Evolutionary conservation across 2,113 vertebrate species (phyloP), one percentile per base, ranked within the genome.

Genomic region (Otocyon megalotis): DNA sequence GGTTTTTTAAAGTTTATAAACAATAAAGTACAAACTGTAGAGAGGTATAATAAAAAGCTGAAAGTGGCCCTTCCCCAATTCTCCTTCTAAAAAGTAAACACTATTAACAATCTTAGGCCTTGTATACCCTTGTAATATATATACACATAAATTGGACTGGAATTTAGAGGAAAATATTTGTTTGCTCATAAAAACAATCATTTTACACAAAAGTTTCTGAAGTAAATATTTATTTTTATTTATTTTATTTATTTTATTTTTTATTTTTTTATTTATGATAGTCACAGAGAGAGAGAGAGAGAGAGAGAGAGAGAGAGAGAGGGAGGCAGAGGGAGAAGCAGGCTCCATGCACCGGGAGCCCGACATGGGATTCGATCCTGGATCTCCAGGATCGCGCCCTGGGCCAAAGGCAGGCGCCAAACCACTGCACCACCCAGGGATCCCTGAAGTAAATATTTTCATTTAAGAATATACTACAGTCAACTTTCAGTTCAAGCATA

Each of bases 121-220:
- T 76, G 8, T 76, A 76, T 76, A 67, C 24, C 60, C 80, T 37
- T 89, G 56, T 43, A 63, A 43, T 43, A 43, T 43, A 43, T 8
- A 74, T 19, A 94, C 67, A 76, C n/a, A 56, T 10, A 65, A 74
- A 82, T 6, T 56, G n/a, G 48, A 63, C 20, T 76, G 8, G n/a
- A 63, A 48, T 58, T 94, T 56, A 76, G 32, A 84, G 89, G 67
- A 48, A 83, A 83, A 43, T 43, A 83, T 35, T 80, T 90, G 28
- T 90, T 82, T 94, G 48, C 83, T 82, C 84, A 84, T 77, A 90
- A 74, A 84, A 69, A 63, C 10, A 90, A 53, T 85, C 22, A 30
- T 35, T 67, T 67, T 72, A 35, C 50, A 13, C 43, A 79, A 90
- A 77, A 85, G 24, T 50, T 77, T 85, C 37, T 60, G 35, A 30